Percentiles rank a stretch among this genome's conserved stretches.
Conservation (phyloP, 37 sponge, comb jelly and placozoan species). For the Agelas oroides region DNA sequence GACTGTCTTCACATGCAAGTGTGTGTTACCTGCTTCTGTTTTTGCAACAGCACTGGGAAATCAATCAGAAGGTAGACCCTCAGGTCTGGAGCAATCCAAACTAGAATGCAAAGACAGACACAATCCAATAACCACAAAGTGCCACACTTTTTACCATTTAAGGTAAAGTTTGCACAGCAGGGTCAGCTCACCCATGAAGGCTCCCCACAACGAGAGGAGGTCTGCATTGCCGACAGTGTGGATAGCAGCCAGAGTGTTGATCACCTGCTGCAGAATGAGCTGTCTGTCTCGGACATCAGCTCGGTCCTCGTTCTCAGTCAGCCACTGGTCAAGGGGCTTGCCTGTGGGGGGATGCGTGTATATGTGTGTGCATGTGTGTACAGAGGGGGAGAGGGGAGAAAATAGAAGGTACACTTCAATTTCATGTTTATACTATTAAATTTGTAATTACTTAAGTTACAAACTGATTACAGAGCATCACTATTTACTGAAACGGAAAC, state of each 20-base stretch:
- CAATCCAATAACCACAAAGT: background rate
- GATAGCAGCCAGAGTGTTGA: conserved; percentile 48
- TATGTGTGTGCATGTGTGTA: background rate
- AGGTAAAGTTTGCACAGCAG: background rate
- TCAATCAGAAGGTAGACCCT: conserved; percentile 43
- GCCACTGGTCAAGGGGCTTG: conserved; percentile 28
- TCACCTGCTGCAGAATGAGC: conserved; percentile 55
- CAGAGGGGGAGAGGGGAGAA: background rate
- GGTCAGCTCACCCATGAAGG: conserved; percentile 39
- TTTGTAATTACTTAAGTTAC: background rate
- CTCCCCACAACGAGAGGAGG: conserved; percentile 45
- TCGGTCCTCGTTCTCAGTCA: background rate
- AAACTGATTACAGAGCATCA: background rate
- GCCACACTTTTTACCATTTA: background rate
- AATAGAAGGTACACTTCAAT: background rate
- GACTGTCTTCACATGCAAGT: too few relatives aligned
- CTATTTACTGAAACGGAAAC: background rate
- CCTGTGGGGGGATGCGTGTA: conserved; percentile 15
- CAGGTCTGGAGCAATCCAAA: conserved; percentile 38
- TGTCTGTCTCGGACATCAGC: conserved; percentile 33
- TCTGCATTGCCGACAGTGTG: conserved; percentile 17
- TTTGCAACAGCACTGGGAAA: conserved; percentile 37
- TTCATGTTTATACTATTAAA: background rate
- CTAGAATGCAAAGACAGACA: conserved; percentile 15
- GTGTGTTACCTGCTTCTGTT: conserved; percentile 24